Conservation (phyloP, 2,113 vertebrate species). For the Poeciliopsis retropinna region DNA sequence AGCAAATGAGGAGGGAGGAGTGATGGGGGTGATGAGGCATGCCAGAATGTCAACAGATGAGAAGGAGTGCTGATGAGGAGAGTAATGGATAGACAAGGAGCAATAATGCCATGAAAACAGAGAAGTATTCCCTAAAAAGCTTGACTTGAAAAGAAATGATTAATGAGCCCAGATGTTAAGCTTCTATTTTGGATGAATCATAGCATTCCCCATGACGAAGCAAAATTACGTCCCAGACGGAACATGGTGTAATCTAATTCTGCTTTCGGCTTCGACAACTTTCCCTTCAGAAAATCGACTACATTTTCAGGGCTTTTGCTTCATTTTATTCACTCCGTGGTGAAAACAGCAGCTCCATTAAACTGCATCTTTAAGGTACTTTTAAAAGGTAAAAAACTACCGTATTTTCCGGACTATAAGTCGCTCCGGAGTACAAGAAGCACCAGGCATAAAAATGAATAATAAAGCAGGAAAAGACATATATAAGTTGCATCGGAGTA, state of each 20-base stretch:
- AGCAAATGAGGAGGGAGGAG: slow-evolving; percentile 67
- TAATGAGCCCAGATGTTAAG: slow-evolving; percentile 76
- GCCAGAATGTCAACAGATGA: slow-evolving; percentile 63
- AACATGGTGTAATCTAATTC: slow-evolving; percentile 39
- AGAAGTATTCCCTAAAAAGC: slow-evolving; percentile 57
- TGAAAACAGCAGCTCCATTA: slow-evolving; percentile 21
- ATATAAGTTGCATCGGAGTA: too few relatives aligned
- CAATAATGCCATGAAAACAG: slow-evolving; percentile 35
- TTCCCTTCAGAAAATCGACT: slow-evolving; percentile 32
- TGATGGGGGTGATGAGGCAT: slow-evolving; percentile 59
- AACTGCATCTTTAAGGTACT: slow-evolving; percentile 2
- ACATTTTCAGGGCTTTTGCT: slow-evolving; percentile 37
- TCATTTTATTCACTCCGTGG: slow-evolving; percentile 24
- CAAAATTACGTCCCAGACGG: slow-evolving; percentile 46
- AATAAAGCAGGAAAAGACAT: too few relatives aligned
- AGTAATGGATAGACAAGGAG: slow-evolving; percentile 5
- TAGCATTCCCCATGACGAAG: slow-evolving; percentile 62
- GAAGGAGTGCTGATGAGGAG: slow-evolving; percentile 34
- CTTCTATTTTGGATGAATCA: slow-evolving; percentile 66
- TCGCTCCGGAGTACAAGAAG: too few relatives aligned
- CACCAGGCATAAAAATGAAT: too few relatives aligned
- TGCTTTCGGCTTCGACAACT: slow-evolving; percentile 37
- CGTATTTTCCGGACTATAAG: too few relatives aligned
- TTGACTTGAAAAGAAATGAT: slow-evolving; percentile 69
- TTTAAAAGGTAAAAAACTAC: too few relatives aligned